Evolutionary conservation across 1,140 invertebrate species (phyloP), one percentile per base, ranked within the genome.

Genomic region (Drosophila guanche): DNA sequence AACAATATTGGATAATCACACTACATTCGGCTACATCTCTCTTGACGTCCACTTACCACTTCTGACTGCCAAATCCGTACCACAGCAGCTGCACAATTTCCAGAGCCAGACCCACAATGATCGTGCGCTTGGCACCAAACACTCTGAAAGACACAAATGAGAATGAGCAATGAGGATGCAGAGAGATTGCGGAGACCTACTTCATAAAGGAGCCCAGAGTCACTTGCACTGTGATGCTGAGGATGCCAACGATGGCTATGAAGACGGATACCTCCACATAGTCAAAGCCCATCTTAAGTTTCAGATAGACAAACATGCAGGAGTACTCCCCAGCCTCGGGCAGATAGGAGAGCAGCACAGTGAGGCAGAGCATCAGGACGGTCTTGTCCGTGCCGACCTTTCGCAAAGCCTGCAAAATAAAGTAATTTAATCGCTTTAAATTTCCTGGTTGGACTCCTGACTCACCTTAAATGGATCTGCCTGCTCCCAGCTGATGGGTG

Each of bases 261-360:
- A 99, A 99, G 72, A 98, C 95, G 51, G 98, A 98, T 48, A 99
- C 98, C 94, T 97, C 97, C 86, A 97, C 94, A 65, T 95, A 96
- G 79, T 96, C 96, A 92, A 99, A 99, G 67, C 97, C 97, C 95
- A 99, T 98, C 74, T 99, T 98, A 83, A 99, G 94, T 93, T 97
- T 98, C 47, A 99, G 94, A 93, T 99, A 99, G 77, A 99, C 98
- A 93, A 99, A 99, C 93, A 99, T 99, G 93, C 98, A 99, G 60
- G 98, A 99, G 93, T 99, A 99, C 93, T 99, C 97, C 66, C 98
- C 98, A 29, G 96, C 96, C 92, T 99, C 99, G n/a, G 99, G 98
- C 76, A 99, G 93, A 93, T 99, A 99, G 25, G 98, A 99, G 43
- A 99, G 94, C 92, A 99, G 98, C 70, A 99, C 98, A 23, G 98